Conservation (phyloP, 2,113 vertebrate genomes). For the Delphinapterus leucas region DNA sequence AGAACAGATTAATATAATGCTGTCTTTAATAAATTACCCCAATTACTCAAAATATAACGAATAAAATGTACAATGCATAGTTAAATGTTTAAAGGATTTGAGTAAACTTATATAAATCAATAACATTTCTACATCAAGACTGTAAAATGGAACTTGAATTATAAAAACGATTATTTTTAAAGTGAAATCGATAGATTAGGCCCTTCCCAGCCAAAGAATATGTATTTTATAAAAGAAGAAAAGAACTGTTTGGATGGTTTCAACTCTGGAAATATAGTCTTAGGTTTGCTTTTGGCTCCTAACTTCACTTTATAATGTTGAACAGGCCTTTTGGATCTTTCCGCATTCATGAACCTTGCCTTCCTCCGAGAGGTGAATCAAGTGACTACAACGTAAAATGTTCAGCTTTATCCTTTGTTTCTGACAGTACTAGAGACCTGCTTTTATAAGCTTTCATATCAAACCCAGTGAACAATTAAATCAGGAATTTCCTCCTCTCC, state of each 20-base stretch:
- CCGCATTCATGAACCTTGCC: not conserved
- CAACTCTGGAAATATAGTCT: not conserved
- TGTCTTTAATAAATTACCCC: not conserved
- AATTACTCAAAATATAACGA: not conserved
- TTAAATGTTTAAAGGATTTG: constrained; percentile 6
- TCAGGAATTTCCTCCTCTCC: not conserved
- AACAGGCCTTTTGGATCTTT: not conserved
- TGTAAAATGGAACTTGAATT: not conserved
- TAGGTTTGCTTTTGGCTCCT: not conserved
- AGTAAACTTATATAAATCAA: not conserved
- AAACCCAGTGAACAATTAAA: not conserved
- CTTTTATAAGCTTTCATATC: not conserved
- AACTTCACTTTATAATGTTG: not conserved
- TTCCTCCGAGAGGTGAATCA: not conserved
- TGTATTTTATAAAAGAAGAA: not conserved
- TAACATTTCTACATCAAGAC: not conserved
- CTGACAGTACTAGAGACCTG: not conserved
- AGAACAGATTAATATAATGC: not conserved
- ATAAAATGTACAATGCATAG: not conserved
- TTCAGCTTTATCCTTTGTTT: not conserved
- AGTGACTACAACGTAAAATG: not conserved
- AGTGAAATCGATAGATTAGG: not conserved
- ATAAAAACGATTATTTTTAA: constrained; percentile 17
- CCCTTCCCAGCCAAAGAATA: not conserved
- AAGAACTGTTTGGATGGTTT: not conserved